Evolutionary conservation across 2,113 vertebrate species (phyloP).

Genomic region (Gambusia holbrooki): DNA sequence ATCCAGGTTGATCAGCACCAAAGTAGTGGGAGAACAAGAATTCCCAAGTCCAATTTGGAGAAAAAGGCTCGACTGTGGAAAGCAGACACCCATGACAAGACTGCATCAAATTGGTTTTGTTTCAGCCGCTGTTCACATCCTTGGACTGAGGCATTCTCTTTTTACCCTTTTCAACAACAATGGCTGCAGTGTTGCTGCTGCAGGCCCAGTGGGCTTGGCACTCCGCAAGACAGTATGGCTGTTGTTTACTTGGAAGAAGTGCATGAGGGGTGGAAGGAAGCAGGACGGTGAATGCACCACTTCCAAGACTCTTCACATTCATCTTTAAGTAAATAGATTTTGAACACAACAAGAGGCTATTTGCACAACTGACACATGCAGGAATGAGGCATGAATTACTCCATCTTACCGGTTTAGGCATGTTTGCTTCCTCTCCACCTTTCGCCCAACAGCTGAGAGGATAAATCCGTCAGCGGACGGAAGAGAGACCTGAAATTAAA

Average conservation of each 20-base stretch:
- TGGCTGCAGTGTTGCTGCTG: constrained; percentile 59
- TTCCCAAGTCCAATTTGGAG: background rate
- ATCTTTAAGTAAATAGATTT: background rate
- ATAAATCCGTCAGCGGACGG: constrained; percentile 55
- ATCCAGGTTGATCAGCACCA: background rate
- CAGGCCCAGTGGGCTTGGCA: constrained; percentile 34
- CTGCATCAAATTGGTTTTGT: constrained; percentile 56
- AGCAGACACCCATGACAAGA: constrained; percentile 33
- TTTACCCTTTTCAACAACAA: constrained; percentile 62
- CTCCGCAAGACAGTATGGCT: constrained; percentile 57
- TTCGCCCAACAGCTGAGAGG: constrained; percentile 56
- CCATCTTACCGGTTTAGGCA: constrained; percentile 82
- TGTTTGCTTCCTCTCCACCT: constrained; percentile 71
- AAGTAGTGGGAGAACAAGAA: background rate
- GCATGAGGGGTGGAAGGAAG: constrained; percentile 46
- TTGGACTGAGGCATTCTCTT: constrained; percentile 46
- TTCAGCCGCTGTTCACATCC: constrained; percentile 45
- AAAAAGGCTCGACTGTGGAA: constrained; percentile 15
- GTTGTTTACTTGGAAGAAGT: constrained; percentile 62
- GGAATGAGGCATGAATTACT: background rate
- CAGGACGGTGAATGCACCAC: constrained; percentile 22
- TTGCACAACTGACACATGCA: background rate
- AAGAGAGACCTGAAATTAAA: constrained; percentile 52
- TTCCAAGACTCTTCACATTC: constrained; percentile 20
- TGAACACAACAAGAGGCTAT: background rate